Conservation (phyloP, 2,888 invertebrate species). For the Euclidia mi region DNA sequence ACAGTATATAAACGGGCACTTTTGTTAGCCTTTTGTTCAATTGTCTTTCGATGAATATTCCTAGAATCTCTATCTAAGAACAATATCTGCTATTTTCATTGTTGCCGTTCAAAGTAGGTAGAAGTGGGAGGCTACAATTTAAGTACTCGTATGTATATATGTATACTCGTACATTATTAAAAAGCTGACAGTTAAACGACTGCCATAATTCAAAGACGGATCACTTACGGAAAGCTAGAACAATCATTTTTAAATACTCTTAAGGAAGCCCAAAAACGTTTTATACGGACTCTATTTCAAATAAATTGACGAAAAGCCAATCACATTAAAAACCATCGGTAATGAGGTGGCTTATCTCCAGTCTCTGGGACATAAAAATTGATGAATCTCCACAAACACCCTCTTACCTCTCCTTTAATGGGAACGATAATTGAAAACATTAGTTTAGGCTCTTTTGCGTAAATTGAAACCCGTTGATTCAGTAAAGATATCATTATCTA, state of each 20-base stretch:
- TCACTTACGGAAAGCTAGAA: neutral
- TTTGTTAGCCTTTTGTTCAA: no score
- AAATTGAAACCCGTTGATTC: conserved; percentile 75
- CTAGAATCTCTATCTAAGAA: no score
- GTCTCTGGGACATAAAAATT: conserved; percentile 72
- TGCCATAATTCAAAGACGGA: no score
- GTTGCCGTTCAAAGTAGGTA: no score
- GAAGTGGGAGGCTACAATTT: no score
- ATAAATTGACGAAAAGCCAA: conserved; percentile 48
- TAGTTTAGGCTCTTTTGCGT: conserved; percentile 75
- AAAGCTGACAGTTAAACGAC: no score
- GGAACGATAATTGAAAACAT: conserved; percentile 84
- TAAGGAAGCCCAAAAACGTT: neutral
- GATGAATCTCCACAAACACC: conserved; percentile 70
- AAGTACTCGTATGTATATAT: no score
- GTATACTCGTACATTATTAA: no score
- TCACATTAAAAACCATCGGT: conserved; percentile 66
- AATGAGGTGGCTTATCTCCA: conserved; percentile 71
- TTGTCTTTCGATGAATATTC: no score
- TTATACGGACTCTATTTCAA: conserved; percentile 39
- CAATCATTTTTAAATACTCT: neutral
- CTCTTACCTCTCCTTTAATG: conserved; percentile 69
- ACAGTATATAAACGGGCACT: no score
- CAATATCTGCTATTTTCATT: no score
- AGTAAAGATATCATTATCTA: conserved; percentile 70